Evolutionary conservation across 2,888 invertebrate species (phyloP).

Genomic region (Noctuana brunneofusca): DNA sequence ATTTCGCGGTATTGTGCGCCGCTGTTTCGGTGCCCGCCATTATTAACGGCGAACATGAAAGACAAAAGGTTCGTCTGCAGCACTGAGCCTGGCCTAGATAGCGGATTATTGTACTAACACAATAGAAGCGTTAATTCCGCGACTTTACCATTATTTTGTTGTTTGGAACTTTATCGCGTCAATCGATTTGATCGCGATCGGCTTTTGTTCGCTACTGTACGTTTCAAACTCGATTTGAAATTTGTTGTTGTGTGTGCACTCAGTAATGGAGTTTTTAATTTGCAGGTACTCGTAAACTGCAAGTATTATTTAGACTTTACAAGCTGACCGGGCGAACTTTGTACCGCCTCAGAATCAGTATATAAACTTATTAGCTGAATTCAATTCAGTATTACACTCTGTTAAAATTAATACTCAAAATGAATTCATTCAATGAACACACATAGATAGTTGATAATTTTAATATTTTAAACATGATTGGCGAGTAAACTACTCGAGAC

Average conservation of each 20-base stretch:
- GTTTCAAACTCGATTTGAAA: constrained; percentile 30
- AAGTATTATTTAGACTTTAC: constrained; percentile 1
- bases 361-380: too few relatives aligned
- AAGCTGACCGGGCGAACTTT: too few relatives aligned
- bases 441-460: too few relatives aligned
- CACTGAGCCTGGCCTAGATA: constrained; percentile 83
- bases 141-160: constrained; percentile 80
- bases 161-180: constrained; percentile 79
- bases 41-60: constrained; percentile 83
- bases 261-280: constrained; percentile 5
- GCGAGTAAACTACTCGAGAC: too few relatives aligned
- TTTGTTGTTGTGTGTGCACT: constrained; percentile 21
- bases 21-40: constrained; percentile 83
- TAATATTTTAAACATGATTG: too few relatives aligned
- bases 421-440: too few relatives aligned
- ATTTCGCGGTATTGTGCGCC: constrained; percentile 83
- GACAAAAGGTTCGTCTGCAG: constrained; percentile 83
- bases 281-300: neutral
- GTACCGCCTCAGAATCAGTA: too few relatives aligned
- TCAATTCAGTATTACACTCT: too few relatives aligned
- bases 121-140: constrained; percentile 82
- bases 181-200: constrained; percentile 69
- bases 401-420: too few relatives aligned
- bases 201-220: constrained; percentile 51
- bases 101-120: constrained; percentile 83